phyloP scores from a whole-genome alignment of 2,797 vertebrate species.

The Brachyalestes nurse region DNA sequence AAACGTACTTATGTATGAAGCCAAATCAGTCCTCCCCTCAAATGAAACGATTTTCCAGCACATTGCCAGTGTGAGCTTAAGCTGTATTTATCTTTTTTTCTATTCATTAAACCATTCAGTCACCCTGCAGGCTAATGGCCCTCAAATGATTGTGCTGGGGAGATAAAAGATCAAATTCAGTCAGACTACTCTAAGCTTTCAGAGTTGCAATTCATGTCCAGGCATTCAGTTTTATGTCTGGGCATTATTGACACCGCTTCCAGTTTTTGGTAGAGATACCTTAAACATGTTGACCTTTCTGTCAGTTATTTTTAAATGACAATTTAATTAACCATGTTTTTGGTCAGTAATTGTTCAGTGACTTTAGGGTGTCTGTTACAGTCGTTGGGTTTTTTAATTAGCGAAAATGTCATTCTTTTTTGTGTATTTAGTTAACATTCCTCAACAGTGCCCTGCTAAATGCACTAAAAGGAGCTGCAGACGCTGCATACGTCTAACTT shows the following conservation, averaged over 20 bases:
- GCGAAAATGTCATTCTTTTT: not conserved
- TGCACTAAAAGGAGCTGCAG: not conserved
- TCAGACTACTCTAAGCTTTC: not conserved
- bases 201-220: not conserved
- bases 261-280: not conserved
- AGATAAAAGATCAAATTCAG: not conserved
- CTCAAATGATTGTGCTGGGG: not conserved
- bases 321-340: not conserved
- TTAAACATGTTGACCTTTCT: not conserved
- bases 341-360: not conserved
- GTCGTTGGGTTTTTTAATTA: not conserved
- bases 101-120: slow-evolving; percentile 7
- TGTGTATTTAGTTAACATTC: not conserved
- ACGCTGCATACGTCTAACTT: not conserved
- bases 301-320: not conserved
- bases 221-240: not conserved
- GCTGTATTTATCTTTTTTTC: slow-evolving; percentile 6
- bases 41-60: not conserved
- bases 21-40: not conserved
- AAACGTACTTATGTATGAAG: not conserved
- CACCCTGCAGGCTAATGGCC: not conserved
- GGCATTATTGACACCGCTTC: not conserved
- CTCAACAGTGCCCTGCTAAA: not conserved
- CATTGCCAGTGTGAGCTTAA: not conserved
- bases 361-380: not conserved